These are phyloP conservation scores for Eurois occulta DNA, from an alignment of 2,888 invertebrate species.

Conservation along the genomic window DNA sequence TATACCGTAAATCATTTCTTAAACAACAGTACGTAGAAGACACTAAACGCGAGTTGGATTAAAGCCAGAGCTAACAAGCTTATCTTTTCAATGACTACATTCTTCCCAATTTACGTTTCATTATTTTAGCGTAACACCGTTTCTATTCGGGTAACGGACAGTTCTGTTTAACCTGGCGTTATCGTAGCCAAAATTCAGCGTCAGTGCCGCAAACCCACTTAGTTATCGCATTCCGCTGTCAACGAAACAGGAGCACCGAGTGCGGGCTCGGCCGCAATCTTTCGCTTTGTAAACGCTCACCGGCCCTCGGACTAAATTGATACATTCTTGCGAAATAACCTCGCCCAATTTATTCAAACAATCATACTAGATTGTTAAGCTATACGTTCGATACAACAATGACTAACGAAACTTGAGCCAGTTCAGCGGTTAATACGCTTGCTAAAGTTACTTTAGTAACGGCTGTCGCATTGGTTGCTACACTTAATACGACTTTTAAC, in stretches of 20 bases:
- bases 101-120: slow-evolving; percentile 66
- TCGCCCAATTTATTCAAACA: slow-evolving; percentile 87
- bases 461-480: slow-evolving; percentile 19
- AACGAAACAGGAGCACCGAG: slow-evolving; percentile 85
- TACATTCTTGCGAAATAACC: slow-evolving; percentile 89
- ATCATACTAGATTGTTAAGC: slow-evolving; percentile 79
- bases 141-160: slow-evolving; percentile 71
- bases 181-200: slow-evolving; percentile 81
- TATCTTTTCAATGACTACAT: slow-evolving; percentile 58
- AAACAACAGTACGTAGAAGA: slow-evolving; percentile 46
- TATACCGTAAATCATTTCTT: slow-evolving; percentile 60
- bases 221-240: slow-evolving; percentile 87
- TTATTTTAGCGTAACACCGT: slow-evolving; percentile 65
- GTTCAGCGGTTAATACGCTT: slow-evolving; percentile 32
- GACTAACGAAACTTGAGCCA: slow-evolving; percentile 38
- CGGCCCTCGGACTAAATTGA: slow-evolving; percentile 87
- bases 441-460: slow-evolving; percentile 18
- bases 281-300: slow-evolving; percentile 82
- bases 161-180: slow-evolving; percentile 77
- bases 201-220: slow-evolving; percentile 83
- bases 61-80: slow-evolving; percentile 67
- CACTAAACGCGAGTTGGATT: slow-evolving; percentile 68
- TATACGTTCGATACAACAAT: slow-evolving; percentile 62
- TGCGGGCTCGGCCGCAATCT: slow-evolving; percentile 82
- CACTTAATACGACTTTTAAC: slow-evolving; percentile 6